These are phyloP conservation scores for Formica aserva DNA, from an alignment of 2,888 invertebrate genomes.

Conservation along the genomic window DNA sequence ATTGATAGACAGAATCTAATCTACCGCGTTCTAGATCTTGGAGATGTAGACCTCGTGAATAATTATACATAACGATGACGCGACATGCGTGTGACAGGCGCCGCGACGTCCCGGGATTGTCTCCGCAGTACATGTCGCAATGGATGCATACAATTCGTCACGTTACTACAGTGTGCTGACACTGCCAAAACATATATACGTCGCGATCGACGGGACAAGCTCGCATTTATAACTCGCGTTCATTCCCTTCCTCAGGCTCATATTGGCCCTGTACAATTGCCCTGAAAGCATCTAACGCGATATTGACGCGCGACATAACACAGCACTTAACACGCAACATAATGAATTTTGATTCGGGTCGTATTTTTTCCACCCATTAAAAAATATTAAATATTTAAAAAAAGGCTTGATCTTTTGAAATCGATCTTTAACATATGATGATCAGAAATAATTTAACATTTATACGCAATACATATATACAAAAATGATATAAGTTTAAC, in stretches of 20 bases:
- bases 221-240: slow-evolving; percentile 48
- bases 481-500: background rate
- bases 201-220: slow-evolving; percentile 27
- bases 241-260: slow-evolving; percentile 23
- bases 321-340: background rate
- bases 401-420: background rate
- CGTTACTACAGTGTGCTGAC: slow-evolving; percentile 45
- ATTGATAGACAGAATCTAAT: slow-evolving; percentile 72
- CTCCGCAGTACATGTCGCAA: slow-evolving; percentile 44
- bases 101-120: slow-evolving; percentile 57
- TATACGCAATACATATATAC: background rate
- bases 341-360: slow-evolving; percentile 20
- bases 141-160: slow-evolving; percentile 55
- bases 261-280: slow-evolving; percentile 31
- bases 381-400: background rate
- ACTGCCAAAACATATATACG: slow-evolving; percentile 41
- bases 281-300: slow-evolving; percentile 36
- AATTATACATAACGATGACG: slow-evolving; percentile 64
- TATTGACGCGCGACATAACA: background rate
- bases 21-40: slow-evolving; percentile 62
- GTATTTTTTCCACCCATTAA: background rate
- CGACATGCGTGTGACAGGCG: slow-evolving; percentile 61
- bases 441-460: background rate
- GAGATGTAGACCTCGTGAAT: slow-evolving; percentile 64
- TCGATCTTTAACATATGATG: background rate